Percentiles rank a stretch among this genome's conserved stretches.
Evolutionary conservation across 2,797 vertebrate species (phyloP).

Genomic region (Neoniphon sammara): DNA sequence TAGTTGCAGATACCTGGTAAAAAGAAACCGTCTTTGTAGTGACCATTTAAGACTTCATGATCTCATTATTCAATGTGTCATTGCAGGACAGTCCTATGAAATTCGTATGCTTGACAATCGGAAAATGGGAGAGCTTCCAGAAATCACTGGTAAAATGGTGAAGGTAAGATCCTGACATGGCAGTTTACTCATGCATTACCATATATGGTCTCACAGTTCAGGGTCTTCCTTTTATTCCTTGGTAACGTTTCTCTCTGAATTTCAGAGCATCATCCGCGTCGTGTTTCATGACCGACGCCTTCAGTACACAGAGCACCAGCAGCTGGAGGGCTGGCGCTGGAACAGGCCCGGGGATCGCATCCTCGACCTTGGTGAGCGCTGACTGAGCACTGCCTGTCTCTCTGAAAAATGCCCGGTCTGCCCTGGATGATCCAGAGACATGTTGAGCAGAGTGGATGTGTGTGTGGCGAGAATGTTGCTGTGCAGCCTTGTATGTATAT

Average conservation of each 20-base stretch:
- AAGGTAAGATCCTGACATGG: slow-evolving; percentile 86
- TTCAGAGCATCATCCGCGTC: slow-evolving; percentile 95
- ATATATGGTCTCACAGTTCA: neutral
- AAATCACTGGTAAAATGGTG: slow-evolving; percentile 96
- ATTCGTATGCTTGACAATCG: slow-evolving; percentile 99
- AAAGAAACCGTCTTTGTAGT: neutral
- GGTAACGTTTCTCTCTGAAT: neutral
- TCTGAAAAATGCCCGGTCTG: neutral
- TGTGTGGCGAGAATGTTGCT: slow-evolving; percentile 23
- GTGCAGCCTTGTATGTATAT: slow-evolving; percentile 22
- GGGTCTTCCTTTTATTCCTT: slow-evolving; percentile 1
- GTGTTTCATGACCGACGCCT: slow-evolving; percentile 95
- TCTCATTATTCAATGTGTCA: neutral
- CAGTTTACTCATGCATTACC: neutral
- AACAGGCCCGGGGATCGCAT: slow-evolving; percentile 95
- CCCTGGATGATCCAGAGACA: neutral
- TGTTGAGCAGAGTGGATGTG: neutral
- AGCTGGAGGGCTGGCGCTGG: slow-evolving; percentile 97
- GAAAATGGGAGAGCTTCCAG: slow-evolving; percentile 95
- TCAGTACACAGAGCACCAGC: slow-evolving; percentile 97
- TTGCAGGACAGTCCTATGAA: slow-evolving; percentile 97
- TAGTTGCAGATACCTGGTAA: neutral
- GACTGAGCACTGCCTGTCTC: neutral
- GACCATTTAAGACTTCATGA: neutral
- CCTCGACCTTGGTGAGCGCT: slow-evolving; percentile 90